These are phyloP conservation scores for Synanthedon andrenaeformis DNA, from an alignment of 2,888 invertebrate species.

Conservation along the genomic window DNA sequence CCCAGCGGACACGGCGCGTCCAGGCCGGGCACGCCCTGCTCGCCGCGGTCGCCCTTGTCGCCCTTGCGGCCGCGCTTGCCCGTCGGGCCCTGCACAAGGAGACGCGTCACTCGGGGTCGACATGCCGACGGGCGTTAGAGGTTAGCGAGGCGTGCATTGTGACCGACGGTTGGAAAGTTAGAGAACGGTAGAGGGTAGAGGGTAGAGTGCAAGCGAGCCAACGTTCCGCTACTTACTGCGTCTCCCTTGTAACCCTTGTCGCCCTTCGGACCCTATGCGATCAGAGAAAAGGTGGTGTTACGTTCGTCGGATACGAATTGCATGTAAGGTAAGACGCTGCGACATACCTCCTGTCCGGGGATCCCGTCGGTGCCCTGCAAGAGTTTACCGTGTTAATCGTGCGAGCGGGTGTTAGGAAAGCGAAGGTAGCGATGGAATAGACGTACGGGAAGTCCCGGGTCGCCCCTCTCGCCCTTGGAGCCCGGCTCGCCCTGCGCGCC, in stretches of 20 bases:
- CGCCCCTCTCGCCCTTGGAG: constrained; percentile 91
- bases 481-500: constrained; percentile 94
- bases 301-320: background rate
- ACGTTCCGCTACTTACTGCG: constrained; percentile 72
- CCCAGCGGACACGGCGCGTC: constrained; percentile 99
- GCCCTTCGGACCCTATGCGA: constrained; percentile 83
- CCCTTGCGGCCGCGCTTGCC: constrained; percentile 94
- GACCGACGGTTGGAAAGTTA: background rate
- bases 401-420: background rate
- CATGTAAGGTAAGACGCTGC: too few relatives aligned
- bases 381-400: constrained; percentile 9
- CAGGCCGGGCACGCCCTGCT: constrained; percentile 95
- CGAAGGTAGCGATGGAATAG: background rate
- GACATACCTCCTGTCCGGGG: constrained; percentile 87
- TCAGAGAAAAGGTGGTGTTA: constrained; percentile 31
- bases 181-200: background rate
- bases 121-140: background rate
- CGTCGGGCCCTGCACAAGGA: constrained; percentile 77
- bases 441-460: constrained; percentile 93
- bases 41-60: constrained; percentile 92
- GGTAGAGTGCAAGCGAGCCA: background rate
- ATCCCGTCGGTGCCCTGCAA: constrained; percentile 94
- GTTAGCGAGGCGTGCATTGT: background rate
- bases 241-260: constrained; percentile 90
- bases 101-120: constrained; percentile 2